Base-by-base conservation (phyloP, 2,113 vertebrate genomes). In the Notarius lentiginosus region DNA sequence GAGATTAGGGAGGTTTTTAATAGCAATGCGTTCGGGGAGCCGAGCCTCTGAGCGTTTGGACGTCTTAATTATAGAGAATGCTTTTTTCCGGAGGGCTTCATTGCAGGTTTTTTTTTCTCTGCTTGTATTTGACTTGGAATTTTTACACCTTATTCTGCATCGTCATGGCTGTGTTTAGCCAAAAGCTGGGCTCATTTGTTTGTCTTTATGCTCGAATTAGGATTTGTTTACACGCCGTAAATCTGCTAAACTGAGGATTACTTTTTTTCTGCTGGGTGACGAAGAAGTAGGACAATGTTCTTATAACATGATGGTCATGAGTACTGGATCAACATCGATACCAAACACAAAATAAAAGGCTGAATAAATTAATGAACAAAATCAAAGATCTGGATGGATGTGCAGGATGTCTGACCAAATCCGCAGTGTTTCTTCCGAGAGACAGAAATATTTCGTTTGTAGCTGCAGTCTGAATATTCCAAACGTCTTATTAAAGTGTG, bases 1-100 rank as follows among this genome's bases (percentile, higher is more conserved):
- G 85, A 91, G 87, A 91, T 93, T 87, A 88, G 84, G 83, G 70
- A 79, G 80, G 88, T 80, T 84, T 87, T 84, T 88, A 89, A 82
- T 70, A 61, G 66, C 70, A 56, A 76, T 49, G 61, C 49, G 47
- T 68, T 70, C 27, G 55, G 68, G 34, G 76, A 66, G 51, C 1
- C 41, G n/a, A 15, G 24, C n/a, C 60, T 86, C 76, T 17, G 66
- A 88, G 61, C 76, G 55, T 86, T 84, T 27, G 27, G 76, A 87
- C 20, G 49, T 84, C 86, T 70, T 89, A 84, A 87, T 89, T 89
- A 82, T 11, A 17, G 41, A 49, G 7, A 30, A 63, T 18, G 30
- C 49, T 82, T 77, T 63, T n/a, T 49, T 73, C 70, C 61, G 7
- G 34, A 83, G 47, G 41, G 27, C 84, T 85, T 82, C 77, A 82